Base-by-base conservation (phyloP, 2,888 invertebrate genomes). In the Disparrhopalites patrizii region DNA sequence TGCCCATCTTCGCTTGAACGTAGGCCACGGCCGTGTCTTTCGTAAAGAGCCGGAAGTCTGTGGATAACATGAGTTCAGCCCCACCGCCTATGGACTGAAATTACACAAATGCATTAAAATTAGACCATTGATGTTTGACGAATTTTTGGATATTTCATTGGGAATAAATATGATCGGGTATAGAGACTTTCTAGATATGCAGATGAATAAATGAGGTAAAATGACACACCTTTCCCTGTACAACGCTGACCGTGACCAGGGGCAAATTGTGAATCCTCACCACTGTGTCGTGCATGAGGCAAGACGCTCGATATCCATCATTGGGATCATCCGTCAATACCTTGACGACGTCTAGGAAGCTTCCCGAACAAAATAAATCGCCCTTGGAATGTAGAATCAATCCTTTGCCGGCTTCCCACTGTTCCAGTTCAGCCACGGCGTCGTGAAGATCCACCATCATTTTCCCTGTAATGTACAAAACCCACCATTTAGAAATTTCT, bases 391-490 rank as follows among this genome's bases (percentile, higher is more conserved):
- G 76, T 3, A 84, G 62, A 15, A 84, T 76, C 13, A 64, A 31
- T 5, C 80, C 82, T 77, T 80, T 81, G 0, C 79, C 78, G 75
- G 68, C 62, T 3, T 75, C 64, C 83, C 83, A 83, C 1, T 74
- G 67, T 72, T 82, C 80, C 30, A 84, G 74, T n/a, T 78, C 76
- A 4, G 70, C 66, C 0, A 82, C 77, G 28, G 78, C 76, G 38
- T 81, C 78, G 31, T 77, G 76, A n/a, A 84, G 75, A 40, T 83
- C 80, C 8, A 79, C 78, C 81, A 84, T 83, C 83, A 84, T 84
- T 52, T 76, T 78, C 5, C 82, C 83, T 83, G 70, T 8, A 77
- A n/a, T n/a, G n/a, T n/a, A n/a, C n/a, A n/a, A n/a, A n/a, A n/a
- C n/a, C n/a, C n/a, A n/a, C n/a, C n/a, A n/a, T n/a, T n/a, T n/a